Evolutionary conservation across 1,140 invertebrate species (phyloP), one percentile per base, ranked within the genome.

Genomic region (Aphaenogaster ashmeadi): DNA sequence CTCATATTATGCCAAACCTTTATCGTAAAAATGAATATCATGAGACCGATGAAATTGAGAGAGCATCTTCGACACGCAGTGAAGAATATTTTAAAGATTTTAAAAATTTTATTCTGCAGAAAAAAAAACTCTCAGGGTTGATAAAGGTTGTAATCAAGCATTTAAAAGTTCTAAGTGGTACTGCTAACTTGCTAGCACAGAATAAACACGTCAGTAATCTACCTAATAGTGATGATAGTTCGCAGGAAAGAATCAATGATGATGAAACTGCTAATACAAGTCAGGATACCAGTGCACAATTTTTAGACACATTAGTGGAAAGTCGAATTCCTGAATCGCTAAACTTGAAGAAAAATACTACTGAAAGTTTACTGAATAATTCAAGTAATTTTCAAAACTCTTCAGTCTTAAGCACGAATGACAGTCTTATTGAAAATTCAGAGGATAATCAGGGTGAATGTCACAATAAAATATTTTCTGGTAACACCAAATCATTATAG

Each of bases 141-240:
- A 64, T 64, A 64, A 64, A 64, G 4, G 60, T 64, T 64, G 33
- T 62, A 62, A 11, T 62, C 60, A 13, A 64, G 13, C 60, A 64
- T 64, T 64, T 64, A 36, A 64, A 64, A 64, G 33, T 36, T 64
- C 11, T 64, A 64, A 64, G 60, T 62, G 60, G 60, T 64, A 64
- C 60, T 36, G 60, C 36, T 36, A 64, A 64, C 60, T 64, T 64
- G 60, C 27, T 64, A 64, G 27, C 60, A 64, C 13, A 33, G 5
- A 64, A 64, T 13, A 64, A 64, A 64, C 60, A 64, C 0, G 18
- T 2, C 60, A 64, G 60, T 64, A 36, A 64, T 36, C 11, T 36
- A 64, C 11, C 60, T 64, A 64, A 11, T 33, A 64, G 1, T n/a
- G 52, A 64, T 64, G 27, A 62, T 62, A 33, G 60, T 64, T 36